phyloP scores from a whole-genome alignment of 2,888 invertebrate genomes.

The Chrysomela aeneicollis region DNA sequence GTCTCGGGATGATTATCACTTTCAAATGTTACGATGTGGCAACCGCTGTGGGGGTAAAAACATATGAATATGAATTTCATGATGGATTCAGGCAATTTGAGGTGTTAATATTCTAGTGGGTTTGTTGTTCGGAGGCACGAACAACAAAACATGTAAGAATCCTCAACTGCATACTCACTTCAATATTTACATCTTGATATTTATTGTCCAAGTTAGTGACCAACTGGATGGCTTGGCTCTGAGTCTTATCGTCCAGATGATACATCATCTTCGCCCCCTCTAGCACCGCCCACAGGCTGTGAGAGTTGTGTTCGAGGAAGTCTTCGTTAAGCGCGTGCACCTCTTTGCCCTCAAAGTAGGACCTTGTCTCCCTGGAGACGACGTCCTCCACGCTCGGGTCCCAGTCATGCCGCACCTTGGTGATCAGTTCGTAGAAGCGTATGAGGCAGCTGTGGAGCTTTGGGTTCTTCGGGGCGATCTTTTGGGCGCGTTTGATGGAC shows the following conservation, averaged over 20 bases:
- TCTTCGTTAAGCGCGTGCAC: conserved; percentile 73
- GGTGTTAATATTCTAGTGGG: too few relatives aligned
- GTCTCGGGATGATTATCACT: too few relatives aligned
- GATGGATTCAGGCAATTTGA: too few relatives aligned
- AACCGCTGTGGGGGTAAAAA: too few relatives aligned
- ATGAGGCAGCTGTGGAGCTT: conserved; percentile 88
- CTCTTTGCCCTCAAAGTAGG: conserved; percentile 67
- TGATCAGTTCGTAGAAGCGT: conserved; percentile 72
- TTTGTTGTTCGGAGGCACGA: background rate
- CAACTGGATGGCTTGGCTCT: conserved; percentile 71
- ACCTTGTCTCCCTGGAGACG: conserved; percentile 63
- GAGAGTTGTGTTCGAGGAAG: conserved; percentile 68
- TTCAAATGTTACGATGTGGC: too few relatives aligned
- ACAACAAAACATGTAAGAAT: background rate
- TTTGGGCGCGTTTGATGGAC: conserved; percentile 89
- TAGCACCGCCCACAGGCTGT: conserved; percentile 78
- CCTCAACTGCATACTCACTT: conserved; percentile 58
- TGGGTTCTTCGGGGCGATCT: conserved; percentile 76
- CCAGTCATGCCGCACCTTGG: conserved; percentile 58
- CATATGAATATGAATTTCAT: too few relatives aligned
- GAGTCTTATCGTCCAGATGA: conserved; percentile 73
- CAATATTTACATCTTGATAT: conserved; percentile 63
- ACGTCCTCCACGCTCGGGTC: conserved; percentile 65
- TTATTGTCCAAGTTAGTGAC: conserved; percentile 66
- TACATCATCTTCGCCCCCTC: conserved; percentile 86